Conservation (phyloP, 2,888 invertebrate genomes). For the Andricus curvator region DNA sequence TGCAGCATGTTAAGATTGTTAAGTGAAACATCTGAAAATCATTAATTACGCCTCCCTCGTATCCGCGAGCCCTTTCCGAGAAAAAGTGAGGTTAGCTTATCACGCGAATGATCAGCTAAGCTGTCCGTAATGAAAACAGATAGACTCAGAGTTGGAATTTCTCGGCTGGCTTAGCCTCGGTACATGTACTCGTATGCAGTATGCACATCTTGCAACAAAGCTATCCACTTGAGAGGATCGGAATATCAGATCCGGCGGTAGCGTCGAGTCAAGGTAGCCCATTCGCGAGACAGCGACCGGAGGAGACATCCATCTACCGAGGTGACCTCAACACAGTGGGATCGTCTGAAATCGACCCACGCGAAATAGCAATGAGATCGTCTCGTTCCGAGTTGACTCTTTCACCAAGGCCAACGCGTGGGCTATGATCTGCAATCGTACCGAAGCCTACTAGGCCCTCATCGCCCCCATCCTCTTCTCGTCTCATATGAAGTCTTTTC, state of each 20-base stretch:
- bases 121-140: conserved; percentile 39
- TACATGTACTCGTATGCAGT: background rate
- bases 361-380: conserved; percentile 49
- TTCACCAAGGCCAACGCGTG: conserved; percentile 52
- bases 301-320: conserved; percentile 54
- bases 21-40: conserved; percentile 40
- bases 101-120: conserved; percentile 34
- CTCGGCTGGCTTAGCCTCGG: conserved; percentile 6
- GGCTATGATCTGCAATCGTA: conserved; percentile 44
- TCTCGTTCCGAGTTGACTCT: conserved; percentile 47
- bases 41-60: conserved; percentile 39
- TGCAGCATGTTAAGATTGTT: conserved; percentile 30
- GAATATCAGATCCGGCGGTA: conserved; percentile 50
- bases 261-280: conserved; percentile 48
- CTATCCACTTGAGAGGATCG: conserved; percentile 46
- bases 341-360: conserved; percentile 51
- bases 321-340: conserved; percentile 52
- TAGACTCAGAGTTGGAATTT: conserved; percentile 25
- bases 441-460: background rate
- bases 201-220: conserved; percentile 43
- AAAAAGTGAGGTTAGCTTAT: conserved; percentile 36
- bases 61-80: conserved; percentile 21
- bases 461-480: conserved; percentile 22
- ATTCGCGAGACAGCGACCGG: conserved; percentile 41
- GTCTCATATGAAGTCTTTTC: background rate